Evolutionary conservation across 2,888 invertebrate species (phyloP).

Genomic region (Drosophila ustulata): DNA sequence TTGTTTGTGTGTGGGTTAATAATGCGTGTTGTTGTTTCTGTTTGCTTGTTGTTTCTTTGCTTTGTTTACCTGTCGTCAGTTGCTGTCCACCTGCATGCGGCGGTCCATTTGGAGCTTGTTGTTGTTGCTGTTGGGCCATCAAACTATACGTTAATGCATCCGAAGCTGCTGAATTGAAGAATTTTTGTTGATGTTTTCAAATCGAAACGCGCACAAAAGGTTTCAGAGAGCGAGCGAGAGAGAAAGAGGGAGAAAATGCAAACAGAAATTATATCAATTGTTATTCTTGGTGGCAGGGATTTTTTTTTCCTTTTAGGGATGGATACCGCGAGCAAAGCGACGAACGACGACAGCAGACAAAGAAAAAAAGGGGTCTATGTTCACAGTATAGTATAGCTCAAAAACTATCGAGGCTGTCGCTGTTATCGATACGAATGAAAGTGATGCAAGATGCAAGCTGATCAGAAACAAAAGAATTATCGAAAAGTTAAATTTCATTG

Average conservation of each 20-base stretch:
- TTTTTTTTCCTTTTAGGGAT: slow-evolving; percentile 3
- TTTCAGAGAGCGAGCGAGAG: slow-evolving; percentile 27
- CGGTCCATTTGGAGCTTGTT: slow-evolving; percentile 83
- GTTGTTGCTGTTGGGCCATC: slow-evolving; percentile 82
- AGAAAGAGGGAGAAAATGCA: slow-evolving; percentile 52
- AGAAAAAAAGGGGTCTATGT: slow-evolving; percentile 5
- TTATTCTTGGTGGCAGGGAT: slow-evolving; percentile 15
- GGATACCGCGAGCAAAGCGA: slow-evolving; percentile 54
- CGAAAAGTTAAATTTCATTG: slow-evolving; percentile 15
- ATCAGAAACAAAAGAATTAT: slow-evolving; percentile 3
- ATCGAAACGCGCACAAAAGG: slow-evolving; percentile 18
- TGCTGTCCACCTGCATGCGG: slow-evolving; percentile 81
- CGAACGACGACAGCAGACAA: slow-evolving; percentile 38
- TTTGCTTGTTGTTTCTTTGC: slow-evolving; percentile 20
- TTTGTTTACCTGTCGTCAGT: slow-evolving; percentile 80
- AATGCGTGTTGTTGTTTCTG: slow-evolving; percentile 19
- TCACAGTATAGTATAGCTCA: slow-evolving; percentile 22
- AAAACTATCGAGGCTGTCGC: slow-evolving; percentile 28
- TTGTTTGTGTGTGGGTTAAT: slow-evolving; percentile 8
- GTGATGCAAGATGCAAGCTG: background rate
- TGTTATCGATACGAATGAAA: slow-evolving; percentile 18
- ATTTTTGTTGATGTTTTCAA: slow-evolving; percentile 22
- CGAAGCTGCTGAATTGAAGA: slow-evolving; percentile 79
- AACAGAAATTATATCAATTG: slow-evolving; percentile 50
- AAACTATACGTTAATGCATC: slow-evolving; percentile 84